Conservation (phyloP, 1,140 invertebrate genomes). For the Hypothenemus hampei region DNA sequence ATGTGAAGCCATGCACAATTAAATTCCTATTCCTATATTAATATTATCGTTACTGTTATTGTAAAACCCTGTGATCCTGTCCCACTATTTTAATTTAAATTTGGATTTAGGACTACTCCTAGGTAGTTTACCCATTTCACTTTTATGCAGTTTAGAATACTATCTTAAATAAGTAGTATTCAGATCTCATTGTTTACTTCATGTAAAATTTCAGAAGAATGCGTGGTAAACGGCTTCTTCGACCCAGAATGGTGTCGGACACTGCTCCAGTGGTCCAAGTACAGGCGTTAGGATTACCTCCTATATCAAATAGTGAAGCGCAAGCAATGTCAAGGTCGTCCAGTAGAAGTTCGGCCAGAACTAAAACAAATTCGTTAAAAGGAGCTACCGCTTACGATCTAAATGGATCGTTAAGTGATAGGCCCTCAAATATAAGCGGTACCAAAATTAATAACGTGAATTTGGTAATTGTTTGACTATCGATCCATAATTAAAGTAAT, state of each 20-base stretch:
- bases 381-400: conserved; percentile 49
- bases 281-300: conserved; percentile 41
- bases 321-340: conserved; percentile 53
- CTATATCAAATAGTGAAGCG: conserved; percentile 30
- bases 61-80: too few relatives aligned
- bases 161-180: neutral
- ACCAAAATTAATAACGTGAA: conserved; percentile 54
- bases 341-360: conserved; percentile 56
- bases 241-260: conserved; percentile 62
- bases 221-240: conserved; percentile 55
- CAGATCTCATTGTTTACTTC: too few relatives aligned
- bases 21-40: too few relatives aligned
- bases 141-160: too few relatives aligned
- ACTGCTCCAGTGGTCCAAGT: conserved; percentile 50
- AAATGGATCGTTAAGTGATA: conserved; percentile 36
- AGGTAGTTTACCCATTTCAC: too few relatives aligned
- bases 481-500: neutral
- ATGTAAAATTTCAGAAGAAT: conserved; percentile 46
- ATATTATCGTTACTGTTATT: too few relatives aligned
- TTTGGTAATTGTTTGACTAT: conserved; percentile 46
- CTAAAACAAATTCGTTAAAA: conserved; percentile 53
- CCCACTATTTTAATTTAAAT: too few relatives aligned
- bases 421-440: conserved; percentile 24
- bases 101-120: too few relatives aligned
- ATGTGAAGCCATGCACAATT: too few relatives aligned